Evolutionary conservation across 2,113 vertebrate species (phyloP).

Genomic region (Notothenia coriiceps): DNA sequence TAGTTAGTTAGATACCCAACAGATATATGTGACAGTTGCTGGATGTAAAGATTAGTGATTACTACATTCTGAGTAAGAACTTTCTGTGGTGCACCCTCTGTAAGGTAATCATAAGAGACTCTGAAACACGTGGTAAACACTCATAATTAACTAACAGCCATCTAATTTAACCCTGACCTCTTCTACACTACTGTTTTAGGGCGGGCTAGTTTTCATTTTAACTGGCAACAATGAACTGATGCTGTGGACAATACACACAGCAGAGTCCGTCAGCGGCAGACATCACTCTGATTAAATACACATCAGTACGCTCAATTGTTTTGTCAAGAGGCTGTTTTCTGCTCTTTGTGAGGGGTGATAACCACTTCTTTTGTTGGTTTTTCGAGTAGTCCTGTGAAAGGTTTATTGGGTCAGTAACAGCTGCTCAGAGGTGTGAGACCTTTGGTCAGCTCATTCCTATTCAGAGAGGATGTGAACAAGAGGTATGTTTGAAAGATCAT

Average conservation of each 20-base stretch:
- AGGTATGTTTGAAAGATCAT: not conserved
- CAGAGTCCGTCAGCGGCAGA: slow-evolving; percentile 12
- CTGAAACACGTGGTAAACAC: no score
- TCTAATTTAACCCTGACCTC: not conserved
- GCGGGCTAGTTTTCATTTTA: not conserved
- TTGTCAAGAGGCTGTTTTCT: not conserved
- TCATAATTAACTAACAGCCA: no score
- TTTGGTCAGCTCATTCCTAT: slow-evolving; percentile 28
- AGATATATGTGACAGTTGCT: no score
- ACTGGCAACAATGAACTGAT: not conserved
- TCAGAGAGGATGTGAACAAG: not conserved
- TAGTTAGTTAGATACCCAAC: not conserved
- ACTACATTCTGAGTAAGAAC: not conserved
- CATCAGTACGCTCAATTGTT: not conserved
- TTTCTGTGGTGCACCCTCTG: not conserved
- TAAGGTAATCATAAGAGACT: not conserved
- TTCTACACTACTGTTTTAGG: not conserved
- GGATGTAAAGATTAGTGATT: not conserved
- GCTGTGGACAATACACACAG: slow-evolving; percentile 17
- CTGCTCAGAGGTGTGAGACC: slow-evolving; percentile 39
- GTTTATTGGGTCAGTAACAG: slow-evolving; percentile 44
- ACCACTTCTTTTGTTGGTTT: slow-evolving; percentile 46
- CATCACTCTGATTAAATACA: slow-evolving; percentile 21
- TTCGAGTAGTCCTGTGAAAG: slow-evolving; percentile 28
- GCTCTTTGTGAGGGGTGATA: slow-evolving; percentile 34